Evolutionary conservation across 2,797 vertebrate species (phyloP).

Genomic region (Taenioides sp.): DNA sequence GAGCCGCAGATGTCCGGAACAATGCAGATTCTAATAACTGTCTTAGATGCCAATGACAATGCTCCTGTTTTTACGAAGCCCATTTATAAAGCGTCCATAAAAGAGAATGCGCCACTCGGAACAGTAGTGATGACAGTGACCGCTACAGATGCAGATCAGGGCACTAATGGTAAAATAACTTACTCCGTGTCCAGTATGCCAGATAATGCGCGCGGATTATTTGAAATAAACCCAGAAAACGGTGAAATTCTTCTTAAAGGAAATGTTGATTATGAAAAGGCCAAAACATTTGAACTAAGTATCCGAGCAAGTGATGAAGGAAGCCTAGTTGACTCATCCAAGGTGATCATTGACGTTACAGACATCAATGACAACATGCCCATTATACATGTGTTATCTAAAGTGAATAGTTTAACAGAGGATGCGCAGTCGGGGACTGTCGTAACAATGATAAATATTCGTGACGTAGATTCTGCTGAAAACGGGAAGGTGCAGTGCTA

Average conservation of each 20-base stretch:
- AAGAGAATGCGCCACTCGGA: slow-evolving; percentile 70
- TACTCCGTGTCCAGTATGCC: slow-evolving; percentile 58
- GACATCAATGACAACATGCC: slow-evolving; percentile 78
- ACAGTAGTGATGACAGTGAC: slow-evolving; percentile 61
- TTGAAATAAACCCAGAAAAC: slow-evolving; percentile 13
- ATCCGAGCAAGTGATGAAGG: slow-evolving; percentile 72
- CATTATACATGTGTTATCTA: slow-evolving; percentile 62
- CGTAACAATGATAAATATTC: slow-evolving; percentile 72
- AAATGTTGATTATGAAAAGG: slow-evolving; percentile 70
- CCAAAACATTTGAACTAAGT: slow-evolving; percentile 53
- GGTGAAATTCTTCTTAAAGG: slow-evolving; percentile 68
- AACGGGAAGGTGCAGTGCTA: slow-evolving; percentile 72
- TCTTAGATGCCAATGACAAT: slow-evolving; percentile 61
- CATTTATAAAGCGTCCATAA: slow-evolving; percentile 63
- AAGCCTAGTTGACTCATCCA: slow-evolving; percentile 70
- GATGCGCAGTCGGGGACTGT: slow-evolving; percentile 61
- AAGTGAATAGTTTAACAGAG: slow-evolving; percentile 60
- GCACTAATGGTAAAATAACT: slow-evolving; percentile 58
- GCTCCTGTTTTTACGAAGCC: slow-evolving; percentile 65
- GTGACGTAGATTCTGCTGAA: slow-evolving; percentile 73
- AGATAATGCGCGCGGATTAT: neutral
- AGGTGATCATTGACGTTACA: slow-evolving; percentile 66
- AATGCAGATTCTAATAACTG: slow-evolving; percentile 45
- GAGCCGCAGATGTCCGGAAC: slow-evolving; percentile 60
- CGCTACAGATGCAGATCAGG: slow-evolving; percentile 74